Evolutionary conservation across 1,140 invertebrate genomes (phyloP), one percentile per base, ranked within the genome.

Genomic region (Neotoxoptera formosana): DNA sequence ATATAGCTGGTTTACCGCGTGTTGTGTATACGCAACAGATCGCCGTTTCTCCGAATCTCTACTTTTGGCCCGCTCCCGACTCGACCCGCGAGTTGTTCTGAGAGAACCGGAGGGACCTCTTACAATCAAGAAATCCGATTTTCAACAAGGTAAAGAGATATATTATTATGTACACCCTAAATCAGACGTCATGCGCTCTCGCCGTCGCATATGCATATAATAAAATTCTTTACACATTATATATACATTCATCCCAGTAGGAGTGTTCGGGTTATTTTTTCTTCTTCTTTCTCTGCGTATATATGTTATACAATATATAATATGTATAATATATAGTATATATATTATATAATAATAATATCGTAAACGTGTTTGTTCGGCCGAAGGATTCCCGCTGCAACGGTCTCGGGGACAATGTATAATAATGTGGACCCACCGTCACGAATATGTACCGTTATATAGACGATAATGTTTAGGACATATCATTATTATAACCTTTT

Each of bases 121-220:
- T 47, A 87, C 47, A 47, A 45, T 87, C 47, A n/a, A n/a, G n/a
- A 87, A n/a, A 87, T 34, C n/a, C 86, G 86, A 48, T 87, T 87
- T 86, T 87, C 45, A 51, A 87, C 45, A 30, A 87, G 47, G 84
- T 87, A 83, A 83, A 67, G 60, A 67, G 2, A n/a, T 14, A 2
- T 67, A 34, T 53, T 8, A 45, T 6, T n/a, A 14, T 23, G 21
- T 30, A 41, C 30, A 87, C 86, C 47, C 86, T 34, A 48, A 87
- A 87, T 87, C 86, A 30, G 30, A 87, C 86, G 86, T 87, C 45
- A 51, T 87, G 86, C 45, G 30, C 45, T 30, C 2, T 30, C 4
- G 41, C 45, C 45, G 9, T 30, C 4, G 41, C 60, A 23, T n/a
- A n/a, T 14, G 36, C 36, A 84, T 84, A 30, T 30, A 36, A 83